Percentiles rank a stretch among this genome's conserved stretches.
Evolutionary conservation across 2,797 vertebrate genomes (phyloP).

Genomic region (Odontamblyopus lacepedii): DNA sequence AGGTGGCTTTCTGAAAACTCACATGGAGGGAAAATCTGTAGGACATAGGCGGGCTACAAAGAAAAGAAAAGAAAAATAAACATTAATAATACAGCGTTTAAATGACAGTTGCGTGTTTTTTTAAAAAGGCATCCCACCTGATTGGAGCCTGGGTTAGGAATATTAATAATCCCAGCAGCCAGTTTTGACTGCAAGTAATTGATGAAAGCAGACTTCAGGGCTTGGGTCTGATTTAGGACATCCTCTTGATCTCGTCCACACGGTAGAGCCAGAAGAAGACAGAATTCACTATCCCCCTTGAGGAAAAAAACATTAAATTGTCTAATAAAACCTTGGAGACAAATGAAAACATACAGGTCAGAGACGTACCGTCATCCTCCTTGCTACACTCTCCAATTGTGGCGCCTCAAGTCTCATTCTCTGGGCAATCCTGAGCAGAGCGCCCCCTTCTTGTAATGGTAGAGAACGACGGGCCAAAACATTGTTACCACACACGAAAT

Average conservation of each 20-base stretch:
- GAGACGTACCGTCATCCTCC: conserved; percentile 89
- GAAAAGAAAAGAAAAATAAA: not conserved
- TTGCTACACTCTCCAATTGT: conserved; percentile 93
- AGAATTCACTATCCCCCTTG: conserved; percentile 97
- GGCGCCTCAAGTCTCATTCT: conserved; percentile 96
- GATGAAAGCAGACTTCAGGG: conserved; percentile 95
- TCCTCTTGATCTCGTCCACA: conserved; percentile 98
- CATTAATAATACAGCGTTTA: not conserved
- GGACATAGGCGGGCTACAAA: conserved; percentile 92
- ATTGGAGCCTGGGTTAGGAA: conserved; percentile 97
- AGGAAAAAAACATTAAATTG: conserved; percentile 1
- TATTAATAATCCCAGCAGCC: conserved; percentile 98
- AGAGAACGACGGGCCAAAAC: conserved; percentile 92
- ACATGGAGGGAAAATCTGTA: conserved; percentile 98
- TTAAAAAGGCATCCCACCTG: conserved; percentile 78
- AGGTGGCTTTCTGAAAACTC: conserved; percentile 97
- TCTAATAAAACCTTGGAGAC: not conserved
- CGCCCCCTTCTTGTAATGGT: conserved; percentile 91
- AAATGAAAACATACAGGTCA: not conserved
- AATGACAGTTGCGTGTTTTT: not conserved
- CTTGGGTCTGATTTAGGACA: conserved; percentile 94
- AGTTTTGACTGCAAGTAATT: conserved; percentile 97
- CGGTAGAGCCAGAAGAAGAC: conserved; percentile 93
- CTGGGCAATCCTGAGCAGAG: conserved; percentile 92
- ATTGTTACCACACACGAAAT: conserved; percentile 97